Conservation (phyloP, 2,888 invertebrate genomes). For the Zygogramma bicolorata region DNA sequence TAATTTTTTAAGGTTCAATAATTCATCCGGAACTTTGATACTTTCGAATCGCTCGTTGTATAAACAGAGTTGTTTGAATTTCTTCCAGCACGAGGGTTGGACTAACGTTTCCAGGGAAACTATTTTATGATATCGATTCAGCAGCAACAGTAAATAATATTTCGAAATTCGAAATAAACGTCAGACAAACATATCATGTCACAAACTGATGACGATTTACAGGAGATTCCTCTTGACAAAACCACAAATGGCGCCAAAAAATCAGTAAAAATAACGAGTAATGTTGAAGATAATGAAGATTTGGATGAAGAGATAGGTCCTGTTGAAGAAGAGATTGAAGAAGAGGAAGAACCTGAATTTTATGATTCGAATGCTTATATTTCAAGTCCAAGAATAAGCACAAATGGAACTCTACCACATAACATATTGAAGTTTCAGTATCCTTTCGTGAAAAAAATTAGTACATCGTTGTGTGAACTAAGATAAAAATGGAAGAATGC, state of each 20-base stretch:
- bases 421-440: constrained; percentile 77
- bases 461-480: too few species aligned
- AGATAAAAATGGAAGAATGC: too few species aligned
- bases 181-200: constrained; percentile 30
- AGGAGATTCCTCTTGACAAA: constrained; percentile 43
- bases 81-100: not conserved
- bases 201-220: constrained; percentile 42
- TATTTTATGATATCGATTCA: not conserved
- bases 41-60: too few species aligned
- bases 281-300: not conserved
- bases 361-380: constrained; percentile 69
- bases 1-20: too few species aligned
- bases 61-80: too few species aligned
- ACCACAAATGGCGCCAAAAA: not conserved
- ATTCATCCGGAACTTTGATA: too few species aligned
- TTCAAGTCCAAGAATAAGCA: constrained; percentile 70
- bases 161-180: not conserved
- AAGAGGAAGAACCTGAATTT: constrained; percentile 35
- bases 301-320: constrained; percentile 15
- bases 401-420: constrained; percentile 70
- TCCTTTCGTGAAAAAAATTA: constrained; percentile 66
- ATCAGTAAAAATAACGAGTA: not conserved
- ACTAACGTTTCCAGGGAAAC: not conserved
- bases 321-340: not conserved
- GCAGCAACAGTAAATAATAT: not conserved